Percentiles rank a stretch among this genome's conserved stretches.
phyloP scores from a whole-genome alignment of 1,140 invertebrate genomes.

The Drosophila chauvacae region DNA sequence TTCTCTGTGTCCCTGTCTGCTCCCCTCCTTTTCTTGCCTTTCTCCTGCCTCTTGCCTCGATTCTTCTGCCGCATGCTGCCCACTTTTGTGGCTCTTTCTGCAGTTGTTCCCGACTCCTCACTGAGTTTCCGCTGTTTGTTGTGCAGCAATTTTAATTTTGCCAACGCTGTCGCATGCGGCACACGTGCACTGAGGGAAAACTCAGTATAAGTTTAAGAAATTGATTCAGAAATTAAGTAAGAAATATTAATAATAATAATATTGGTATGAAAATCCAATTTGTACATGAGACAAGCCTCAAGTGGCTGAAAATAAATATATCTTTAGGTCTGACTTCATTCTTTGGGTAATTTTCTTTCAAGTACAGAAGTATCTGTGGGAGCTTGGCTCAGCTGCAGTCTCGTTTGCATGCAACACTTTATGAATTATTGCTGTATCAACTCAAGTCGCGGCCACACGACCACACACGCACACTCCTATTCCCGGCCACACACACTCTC shows the following conservation, averaged over 20 bases:
- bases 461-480: constrained; percentile 39
- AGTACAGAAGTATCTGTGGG: constrained; percentile 33
- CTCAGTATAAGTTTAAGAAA: no score
- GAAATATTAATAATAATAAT: background rate
- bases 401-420: constrained; percentile 84
- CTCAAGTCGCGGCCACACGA: constrained; percentile 74
- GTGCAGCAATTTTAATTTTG: constrained; percentile 82
- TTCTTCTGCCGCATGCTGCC: constrained; percentile 1
- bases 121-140: constrained; percentile 82
- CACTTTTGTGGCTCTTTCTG: constrained; percentile 18
- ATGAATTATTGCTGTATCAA: constrained; percentile 84
- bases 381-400: constrained; percentile 73
- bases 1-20: background rate
- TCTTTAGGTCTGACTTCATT: no score
- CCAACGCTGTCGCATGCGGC: constrained; percentile 75
- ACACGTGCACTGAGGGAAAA: constrained; percentile 17
- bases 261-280: background rate
- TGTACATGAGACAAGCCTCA: background rate
- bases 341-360: background rate
- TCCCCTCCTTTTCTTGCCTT: background rate
- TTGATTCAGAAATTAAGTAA: background rate
- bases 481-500: constrained; percentile 40
- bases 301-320: background rate
- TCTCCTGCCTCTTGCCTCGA: background rate
- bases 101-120: constrained; percentile 60